Percentiles rank a stretch among this genome's conserved stretches.
These are phyloP conservation scores for Epinephelus cyanopodus DNA, from an alignment of 2,113 vertebrate genomes.

Conservation along the genomic window DNA sequence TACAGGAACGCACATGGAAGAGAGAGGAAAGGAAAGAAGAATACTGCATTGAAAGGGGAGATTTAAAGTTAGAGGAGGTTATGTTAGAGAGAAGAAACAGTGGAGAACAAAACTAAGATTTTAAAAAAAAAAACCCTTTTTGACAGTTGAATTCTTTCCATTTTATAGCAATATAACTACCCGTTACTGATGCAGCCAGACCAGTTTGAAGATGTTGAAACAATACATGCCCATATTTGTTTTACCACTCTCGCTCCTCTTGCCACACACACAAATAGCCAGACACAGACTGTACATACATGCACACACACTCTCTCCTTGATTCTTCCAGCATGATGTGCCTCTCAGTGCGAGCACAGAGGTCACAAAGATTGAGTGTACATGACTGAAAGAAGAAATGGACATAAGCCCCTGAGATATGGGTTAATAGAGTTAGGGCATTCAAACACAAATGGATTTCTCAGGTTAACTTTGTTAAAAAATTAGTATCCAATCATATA, in stretches of 20 bases:
- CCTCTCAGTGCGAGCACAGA: neutral
- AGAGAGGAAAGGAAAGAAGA: neutral
- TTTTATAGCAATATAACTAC: neutral
- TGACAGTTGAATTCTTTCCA: neutral
- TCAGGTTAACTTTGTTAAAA: conserved; percentile 40
- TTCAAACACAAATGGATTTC: conserved; percentile 20
- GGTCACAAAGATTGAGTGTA: conserved; percentile 28
- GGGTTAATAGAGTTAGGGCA: conserved; percentile 18
- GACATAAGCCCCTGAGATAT: conserved; percentile 1
- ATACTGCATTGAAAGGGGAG: neutral
- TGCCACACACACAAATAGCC: neutral
- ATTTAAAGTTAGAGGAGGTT: neutral
- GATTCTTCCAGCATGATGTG: conserved; percentile 9
- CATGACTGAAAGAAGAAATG: conserved; percentile 21
- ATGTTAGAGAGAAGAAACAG: neutral
- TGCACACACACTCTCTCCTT: neutral
- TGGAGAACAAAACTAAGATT: neutral
- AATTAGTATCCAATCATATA: conserved; percentile 30
- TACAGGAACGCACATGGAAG: conserved; percentile 30
- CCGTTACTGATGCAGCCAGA: neutral
- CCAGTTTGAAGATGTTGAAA: conserved; percentile 65
- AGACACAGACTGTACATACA: neutral
- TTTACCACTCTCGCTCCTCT: neutral
- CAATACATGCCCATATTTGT: conserved; percentile 71
- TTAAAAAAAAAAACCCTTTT: neutral